Evolutionary conservation across 2,888 invertebrate genomes (phyloP), one percentile per base, ranked within the genome.

Genomic region (Spodoptera exigua): DNA sequence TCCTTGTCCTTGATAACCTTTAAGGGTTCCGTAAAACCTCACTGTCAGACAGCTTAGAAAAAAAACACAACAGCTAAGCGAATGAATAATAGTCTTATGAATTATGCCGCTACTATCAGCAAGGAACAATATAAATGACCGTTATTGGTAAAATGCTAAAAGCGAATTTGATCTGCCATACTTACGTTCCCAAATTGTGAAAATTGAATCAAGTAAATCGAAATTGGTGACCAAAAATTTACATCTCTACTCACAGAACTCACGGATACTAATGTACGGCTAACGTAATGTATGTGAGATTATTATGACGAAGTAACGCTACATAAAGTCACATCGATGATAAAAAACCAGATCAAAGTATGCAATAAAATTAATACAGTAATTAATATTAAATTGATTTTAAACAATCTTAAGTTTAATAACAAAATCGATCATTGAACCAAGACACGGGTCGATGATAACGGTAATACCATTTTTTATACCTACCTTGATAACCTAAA

Each of bases 1-100:
- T 74, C 70, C 74, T 71, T 79, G 77, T 70, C 82, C 80, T 81
- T 81, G 72, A 71, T 73, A 62, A 75, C 70, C 59, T 79, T 74
- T 53, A 49, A 66, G 43, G 45, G 69, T 81, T 80, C 80, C 69
- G 67, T 68, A 58, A 79, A 80, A 77, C 78, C 69, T 64, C 54
- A 56, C 66, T 54, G 68, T 61, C 66, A 41, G 69, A 58, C 57
- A 58, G 44, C 27, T 62, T 57, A 59, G 48, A 70, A 71, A 76
- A 67, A 69, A 77, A 64, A 71, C 44, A 70, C 59, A 66, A 62
- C 64, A 63, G 79, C 82, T 73, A 58, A 66, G 84, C 86, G 85
- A 84, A 76, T 61, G 58, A 71, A 65, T 61, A 71, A 65, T 61
- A 61, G 55, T 55, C 58, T 69, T 32, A 60, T 56, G 45, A 53